phyloP scores from a whole-genome alignment of 1,140 invertebrate genomes.

The Ladona fulva region DNA sequence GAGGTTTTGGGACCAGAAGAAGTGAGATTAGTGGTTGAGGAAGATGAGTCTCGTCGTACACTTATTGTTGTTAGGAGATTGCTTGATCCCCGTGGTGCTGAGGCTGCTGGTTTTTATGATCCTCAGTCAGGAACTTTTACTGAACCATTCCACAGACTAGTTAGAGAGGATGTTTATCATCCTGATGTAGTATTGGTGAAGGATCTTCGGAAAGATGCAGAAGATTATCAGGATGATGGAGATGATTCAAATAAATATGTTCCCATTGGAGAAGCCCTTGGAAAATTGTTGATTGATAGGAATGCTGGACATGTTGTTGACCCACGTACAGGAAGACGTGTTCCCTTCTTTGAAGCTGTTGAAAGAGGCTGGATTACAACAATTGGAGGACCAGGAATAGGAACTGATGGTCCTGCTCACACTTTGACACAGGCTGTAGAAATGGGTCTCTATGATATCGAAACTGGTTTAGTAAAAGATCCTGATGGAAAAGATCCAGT shows the following conservation, averaged over 20 bases:
- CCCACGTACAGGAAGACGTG: constrained; percentile 64
- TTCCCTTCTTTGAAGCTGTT: constrained; percentile 78
- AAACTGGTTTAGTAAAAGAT: constrained; percentile 53
- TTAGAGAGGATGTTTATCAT: constrained; percentile 64
- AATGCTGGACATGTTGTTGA: constrained; percentile 73
- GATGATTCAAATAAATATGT: constrained; percentile 53
- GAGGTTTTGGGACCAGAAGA: constrained; percentile 47
- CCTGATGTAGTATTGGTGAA: constrained; percentile 66
- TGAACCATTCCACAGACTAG: constrained; percentile 63
- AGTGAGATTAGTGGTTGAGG: constrained; percentile 34
- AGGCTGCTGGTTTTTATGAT: constrained; percentile 65
- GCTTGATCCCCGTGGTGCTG: constrained; percentile 50
- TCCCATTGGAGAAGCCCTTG: constrained; percentile 62
- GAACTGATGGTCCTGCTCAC: constrained; percentile 33
- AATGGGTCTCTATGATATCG: constrained; percentile 51
- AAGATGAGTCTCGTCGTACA: constrained; percentile 18
- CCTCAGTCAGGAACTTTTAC: constrained; percentile 56
- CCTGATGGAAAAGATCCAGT: constrained; percentile 47
- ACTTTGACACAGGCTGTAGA: constrained; percentile 56
- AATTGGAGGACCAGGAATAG: constrained; percentile 33
- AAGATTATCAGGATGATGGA: constrained; percentile 62
- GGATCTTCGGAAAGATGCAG: constrained; percentile 56
- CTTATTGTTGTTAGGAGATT: not conserved
- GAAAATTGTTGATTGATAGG: constrained; percentile 62
- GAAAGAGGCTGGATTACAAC: constrained; percentile 56